Evolutionary conservation across 1,140 invertebrate species (phyloP).

Genomic region (Saxidomus purpurata): DNA sequence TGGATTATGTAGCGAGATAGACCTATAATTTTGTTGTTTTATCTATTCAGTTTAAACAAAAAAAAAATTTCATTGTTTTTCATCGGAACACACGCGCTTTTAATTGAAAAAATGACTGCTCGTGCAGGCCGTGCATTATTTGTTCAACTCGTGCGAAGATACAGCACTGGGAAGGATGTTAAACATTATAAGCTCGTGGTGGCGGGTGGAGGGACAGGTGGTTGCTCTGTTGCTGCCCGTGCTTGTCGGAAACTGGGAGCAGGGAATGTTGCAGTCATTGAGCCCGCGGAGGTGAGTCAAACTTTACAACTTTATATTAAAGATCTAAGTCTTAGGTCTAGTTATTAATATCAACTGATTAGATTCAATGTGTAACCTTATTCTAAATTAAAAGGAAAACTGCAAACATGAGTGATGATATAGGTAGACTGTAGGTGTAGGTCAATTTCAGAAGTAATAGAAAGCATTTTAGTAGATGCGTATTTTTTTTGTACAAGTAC

Average conservation of each 20-base stretch:
- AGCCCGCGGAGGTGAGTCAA: slow-evolving; percentile 91
- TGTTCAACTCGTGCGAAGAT: slow-evolving; percentile 19
- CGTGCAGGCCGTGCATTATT: slow-evolving; percentile 1
- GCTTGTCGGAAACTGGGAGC: slow-evolving; percentile 90
- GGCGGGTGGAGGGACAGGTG: slow-evolving; percentile 96
- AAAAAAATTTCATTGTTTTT: no score
- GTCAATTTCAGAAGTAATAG: no score
- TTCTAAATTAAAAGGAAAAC: background rate
- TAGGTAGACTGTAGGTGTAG: no score
- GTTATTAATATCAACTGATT: background rate
- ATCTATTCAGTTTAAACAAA: no score
- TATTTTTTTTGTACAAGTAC: no score
- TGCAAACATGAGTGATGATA: no score
- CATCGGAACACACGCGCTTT: no score
- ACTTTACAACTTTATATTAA: no score
- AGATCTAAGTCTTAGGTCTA: no score
- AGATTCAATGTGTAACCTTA: background rate
- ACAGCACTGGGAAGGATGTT: slow-evolving; percentile 8
- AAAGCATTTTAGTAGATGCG: no score
- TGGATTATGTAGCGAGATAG: no score
- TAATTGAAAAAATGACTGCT: slow-evolving; percentile 6
- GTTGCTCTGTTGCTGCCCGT: slow-evolving; percentile 95
- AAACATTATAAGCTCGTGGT: slow-evolving; percentile 89
- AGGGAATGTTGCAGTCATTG: slow-evolving; percentile 93
- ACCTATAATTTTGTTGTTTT: no score